These are phyloP conservation scores for Phalangium opilio DNA, from an alignment of 2,888 invertebrate genomes.

Conservation along the genomic window DNA sequence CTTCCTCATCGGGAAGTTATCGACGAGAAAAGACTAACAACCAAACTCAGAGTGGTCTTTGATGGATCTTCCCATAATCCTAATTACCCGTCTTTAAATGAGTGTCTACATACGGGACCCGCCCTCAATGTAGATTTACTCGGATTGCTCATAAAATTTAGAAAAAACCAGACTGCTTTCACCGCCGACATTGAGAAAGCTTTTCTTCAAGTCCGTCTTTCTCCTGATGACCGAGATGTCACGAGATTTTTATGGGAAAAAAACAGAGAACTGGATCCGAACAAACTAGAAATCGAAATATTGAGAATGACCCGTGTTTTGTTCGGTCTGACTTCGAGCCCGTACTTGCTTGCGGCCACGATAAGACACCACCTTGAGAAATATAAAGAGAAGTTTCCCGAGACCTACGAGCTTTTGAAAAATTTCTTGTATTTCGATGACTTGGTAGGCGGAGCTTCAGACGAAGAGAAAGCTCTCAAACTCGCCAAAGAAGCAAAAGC, in stretches of 20 bases:
- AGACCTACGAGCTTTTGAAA: background rate
- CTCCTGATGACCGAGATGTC: conserved; percentile 4
- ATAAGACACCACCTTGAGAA: conserved; percentile 2
- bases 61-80: conserved; percentile 7
- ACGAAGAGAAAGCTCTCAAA: background rate
- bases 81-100: conserved; percentile 5
- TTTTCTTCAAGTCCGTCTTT: conserved; percentile 6
- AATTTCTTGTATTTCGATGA: conserved; percentile 1
- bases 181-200: conserved; percentile 10
- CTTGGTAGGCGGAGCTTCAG: background rate
- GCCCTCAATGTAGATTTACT: conserved; percentile 4
- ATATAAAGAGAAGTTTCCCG: background rate
- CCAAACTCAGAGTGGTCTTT: conserved; percentile 2
- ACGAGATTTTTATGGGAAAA: conserved; percentile 8
- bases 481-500: background rate
- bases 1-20: too few species aligned
- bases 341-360: conserved; percentile 1
- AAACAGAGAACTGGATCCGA: background rate
- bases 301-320: background rate
- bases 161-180: conserved; percentile 11
- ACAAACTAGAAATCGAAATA: too few species aligned
- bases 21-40: too few species aligned
- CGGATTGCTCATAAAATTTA: conserved; percentile 1
- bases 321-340: conserved; percentile 1
- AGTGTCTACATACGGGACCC: conserved; percentile 5